phyloP scores from a whole-genome alignment of 2,888 invertebrate genomes.

The Buathra laborator region DNA sequence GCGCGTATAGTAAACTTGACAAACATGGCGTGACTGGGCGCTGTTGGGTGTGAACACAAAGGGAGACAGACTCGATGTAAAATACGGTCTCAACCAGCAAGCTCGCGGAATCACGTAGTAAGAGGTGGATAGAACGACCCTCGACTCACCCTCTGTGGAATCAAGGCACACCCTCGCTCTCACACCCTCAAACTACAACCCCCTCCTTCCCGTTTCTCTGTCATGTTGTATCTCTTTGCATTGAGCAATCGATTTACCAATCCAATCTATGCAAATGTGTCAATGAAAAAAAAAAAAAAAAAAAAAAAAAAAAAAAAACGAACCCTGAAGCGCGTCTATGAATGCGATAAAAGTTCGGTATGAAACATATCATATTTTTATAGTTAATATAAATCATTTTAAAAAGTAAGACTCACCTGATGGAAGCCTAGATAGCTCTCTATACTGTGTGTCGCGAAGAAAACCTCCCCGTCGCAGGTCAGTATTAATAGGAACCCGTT shows the following conservation, averaged over 20 bases:
- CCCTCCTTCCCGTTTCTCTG: constrained; percentile 4
- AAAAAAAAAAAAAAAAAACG: not conserved
- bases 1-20: constrained; percentile 77
- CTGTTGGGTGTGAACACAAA: constrained; percentile 78
- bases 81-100: constrained; percentile 59
- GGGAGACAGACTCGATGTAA: constrained; percentile 67
- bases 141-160: constrained; percentile 63
- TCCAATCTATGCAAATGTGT: constrained; percentile 63
- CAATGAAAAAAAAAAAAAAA: constrained; percentile 34
- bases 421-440: constrained; percentile 99
- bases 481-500: constrained; percentile 99
- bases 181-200: not conserved
- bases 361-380: not conserved
- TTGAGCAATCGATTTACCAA: constrained; percentile 58
- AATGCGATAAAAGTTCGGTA: not conserved
- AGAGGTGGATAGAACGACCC: constrained; percentile 60
- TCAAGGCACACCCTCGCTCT: constrained; percentile 63
- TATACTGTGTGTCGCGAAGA: constrained; percentile 99
- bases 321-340: not conserved
- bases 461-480: constrained; percentile 99
- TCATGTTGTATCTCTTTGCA: constrained; percentile 58
- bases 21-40: constrained; percentile 78
- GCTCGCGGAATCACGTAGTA: constrained; percentile 62
- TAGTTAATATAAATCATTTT: constrained; percentile 42
- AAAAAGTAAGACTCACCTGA: constrained; percentile 91